These are phyloP conservation scores for Drosophila grimshawi DNA, from an alignment of 1,140 invertebrate species.

Conservation along the genomic window DNA sequence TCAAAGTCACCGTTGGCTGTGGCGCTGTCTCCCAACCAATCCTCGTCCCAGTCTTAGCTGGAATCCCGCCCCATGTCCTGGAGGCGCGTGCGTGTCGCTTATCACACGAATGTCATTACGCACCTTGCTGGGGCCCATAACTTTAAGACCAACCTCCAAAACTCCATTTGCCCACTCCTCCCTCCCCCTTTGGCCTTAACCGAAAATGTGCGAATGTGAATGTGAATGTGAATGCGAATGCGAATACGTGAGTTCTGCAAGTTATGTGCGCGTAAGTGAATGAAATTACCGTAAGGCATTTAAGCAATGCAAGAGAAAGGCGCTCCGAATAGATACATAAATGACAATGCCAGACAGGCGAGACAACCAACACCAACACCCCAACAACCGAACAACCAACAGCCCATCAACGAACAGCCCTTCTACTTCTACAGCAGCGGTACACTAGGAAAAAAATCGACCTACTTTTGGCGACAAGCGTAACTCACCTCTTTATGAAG, in stretches of 20 bases:
- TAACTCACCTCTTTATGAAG: too few species aligned
- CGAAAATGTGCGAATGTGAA: slow-evolving; percentile 40
- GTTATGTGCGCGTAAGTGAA: slow-evolving; percentile 83
- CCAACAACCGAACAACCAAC: too few species aligned
- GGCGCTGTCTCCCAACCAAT: background rate
- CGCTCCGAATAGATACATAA: slow-evolving; percentile 79
- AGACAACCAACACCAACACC: background rate
- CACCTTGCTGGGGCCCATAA: slow-evolving; percentile 56
- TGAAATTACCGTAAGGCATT: slow-evolving; percentile 84
- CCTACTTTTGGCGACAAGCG: too few species aligned
- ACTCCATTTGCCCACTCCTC: background rate
- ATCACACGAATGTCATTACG: slow-evolving; percentile 81
- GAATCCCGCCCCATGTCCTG: slow-evolving; percentile 38
- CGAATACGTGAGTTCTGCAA: slow-evolving; percentile 83
- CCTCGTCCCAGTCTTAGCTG: background rate
- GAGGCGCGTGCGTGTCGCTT: slow-evolving; percentile 76
- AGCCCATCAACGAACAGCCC: background rate
- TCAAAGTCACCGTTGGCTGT: slow-evolving; percentile 31
- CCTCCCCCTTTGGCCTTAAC: slow-evolving; percentile 32
- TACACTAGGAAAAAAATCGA: too few species aligned
- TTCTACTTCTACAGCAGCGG: background rate
- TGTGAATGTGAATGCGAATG: slow-evolving; percentile 49
- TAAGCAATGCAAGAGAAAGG: slow-evolving; percentile 73
- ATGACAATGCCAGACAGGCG: slow-evolving; percentile 70
- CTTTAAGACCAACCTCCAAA: slow-evolving; percentile 24